A percentile compares a stretch with the other conserved stretches of the same genome.
Conservation (phyloP, 2,113 vertebrate genomes). For the Upupa epops region DNA sequence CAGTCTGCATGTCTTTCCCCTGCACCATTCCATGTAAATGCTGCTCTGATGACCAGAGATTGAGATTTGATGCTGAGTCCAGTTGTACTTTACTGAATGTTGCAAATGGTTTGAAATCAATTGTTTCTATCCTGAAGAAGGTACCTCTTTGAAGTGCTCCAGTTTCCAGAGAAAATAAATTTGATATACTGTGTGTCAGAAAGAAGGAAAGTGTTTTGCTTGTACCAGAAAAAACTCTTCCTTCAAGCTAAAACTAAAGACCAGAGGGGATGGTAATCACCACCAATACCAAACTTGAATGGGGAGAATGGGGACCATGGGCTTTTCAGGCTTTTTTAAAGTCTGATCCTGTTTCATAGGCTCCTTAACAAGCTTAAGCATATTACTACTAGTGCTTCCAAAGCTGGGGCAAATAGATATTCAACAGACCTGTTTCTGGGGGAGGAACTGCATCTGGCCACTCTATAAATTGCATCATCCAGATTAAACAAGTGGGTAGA, state of each 20-base stretch:
- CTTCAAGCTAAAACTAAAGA: background rate
- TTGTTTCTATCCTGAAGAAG: background rate
- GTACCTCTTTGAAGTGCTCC: background rate
- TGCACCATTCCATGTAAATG: background rate
- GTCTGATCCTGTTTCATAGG: conserved; percentile 3
- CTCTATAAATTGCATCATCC: background rate
- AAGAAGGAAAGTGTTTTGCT: background rate
- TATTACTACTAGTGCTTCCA: background rate
- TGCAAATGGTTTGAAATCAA: conserved; percentile 13
- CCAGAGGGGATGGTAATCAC: background rate
- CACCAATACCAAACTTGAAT: background rate
- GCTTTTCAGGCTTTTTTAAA: background rate
- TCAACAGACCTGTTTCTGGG: background rate
- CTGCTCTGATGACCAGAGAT: conserved; percentile 2
- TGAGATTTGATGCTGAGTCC: background rate
- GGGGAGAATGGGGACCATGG: background rate
- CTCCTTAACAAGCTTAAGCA: conserved; percentile 11
- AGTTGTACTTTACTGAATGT: background rate
- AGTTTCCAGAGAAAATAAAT: background rate
- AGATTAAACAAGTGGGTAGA: background rate
- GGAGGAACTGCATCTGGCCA: background rate
- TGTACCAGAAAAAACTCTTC: background rate
- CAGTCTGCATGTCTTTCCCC: conserved; percentile 28
- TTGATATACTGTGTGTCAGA: background rate
- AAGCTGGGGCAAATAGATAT: background rate